A percentile compares a stretch with the other conserved stretches of the same genome.
Evolutionary conservation across 2,113 vertebrate species (phyloP).

Genomic region (Phylloscopus trochilus): DNA sequence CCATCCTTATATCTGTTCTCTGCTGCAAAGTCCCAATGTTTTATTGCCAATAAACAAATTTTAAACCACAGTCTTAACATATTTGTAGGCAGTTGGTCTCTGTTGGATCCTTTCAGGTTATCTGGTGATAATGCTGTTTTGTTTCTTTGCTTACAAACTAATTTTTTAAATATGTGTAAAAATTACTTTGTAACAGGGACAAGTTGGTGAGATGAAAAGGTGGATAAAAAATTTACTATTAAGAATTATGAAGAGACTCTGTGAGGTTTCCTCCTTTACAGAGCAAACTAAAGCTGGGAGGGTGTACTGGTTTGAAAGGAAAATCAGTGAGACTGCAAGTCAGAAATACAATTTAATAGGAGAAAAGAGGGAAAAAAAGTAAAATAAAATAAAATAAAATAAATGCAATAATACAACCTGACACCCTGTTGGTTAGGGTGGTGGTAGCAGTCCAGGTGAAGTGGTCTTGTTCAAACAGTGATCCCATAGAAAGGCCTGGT

Average conservation of each 20-base stretch:
- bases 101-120: neutral
- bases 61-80: neutral
- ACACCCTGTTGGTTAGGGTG: too few relatives aligned
- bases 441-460: too few relatives aligned
- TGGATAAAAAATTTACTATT: neutral
- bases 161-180: neutral
- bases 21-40: neutral
- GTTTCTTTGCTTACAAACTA: neutral
- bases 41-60: neutral
- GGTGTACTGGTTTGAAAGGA: too few relatives aligned
- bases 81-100: neutral
- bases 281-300: neutral
- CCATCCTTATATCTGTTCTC: neutral
- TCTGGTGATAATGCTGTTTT: neutral
- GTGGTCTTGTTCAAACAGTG: too few relatives aligned
- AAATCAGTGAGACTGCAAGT: too few relatives aligned
- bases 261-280: neutral
- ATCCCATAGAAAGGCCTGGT: too few relatives aligned
- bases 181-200: neutral
- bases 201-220: neutral
- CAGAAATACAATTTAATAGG: too few relatives aligned
- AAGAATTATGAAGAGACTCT: neutral
- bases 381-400: too few relatives aligned
- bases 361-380: too few relatives aligned
- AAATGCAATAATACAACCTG: too few relatives aligned